These are phyloP conservation scores for Thrips palmi DNA, from an alignment of 1,140 invertebrate species.

Conservation along the genomic window DNA sequence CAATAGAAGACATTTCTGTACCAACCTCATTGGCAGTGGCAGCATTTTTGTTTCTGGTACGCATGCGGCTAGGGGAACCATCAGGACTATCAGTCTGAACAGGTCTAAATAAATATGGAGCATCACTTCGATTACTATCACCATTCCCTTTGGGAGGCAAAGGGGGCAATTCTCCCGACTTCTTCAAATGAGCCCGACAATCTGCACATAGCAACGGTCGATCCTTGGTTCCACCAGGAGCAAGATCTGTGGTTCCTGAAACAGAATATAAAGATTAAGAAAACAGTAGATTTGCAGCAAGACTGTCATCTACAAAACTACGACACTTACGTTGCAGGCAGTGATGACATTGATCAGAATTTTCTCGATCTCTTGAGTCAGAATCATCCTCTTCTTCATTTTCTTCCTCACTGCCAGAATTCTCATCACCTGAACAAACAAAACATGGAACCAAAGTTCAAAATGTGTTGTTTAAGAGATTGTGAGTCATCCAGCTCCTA, in stretches of 20 bases:
- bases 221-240: slow-evolving; percentile 43
- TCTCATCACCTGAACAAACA: slow-evolving; percentile 30
- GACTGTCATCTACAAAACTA: slow-evolving; percentile 7
- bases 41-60: slow-evolving; percentile 74
- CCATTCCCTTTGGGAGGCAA: slow-evolving; percentile 19
- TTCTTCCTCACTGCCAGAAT: slow-evolving; percentile 87
- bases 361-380: slow-evolving; percentile 55
- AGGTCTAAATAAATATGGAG: slow-evolving; percentile 50
- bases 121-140: slow-evolving; percentile 20
- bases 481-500: too few species aligned
- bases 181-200: slow-evolving; percentile 64
- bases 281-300: slow-evolving; percentile 15
- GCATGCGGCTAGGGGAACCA: slow-evolving; percentile 66
- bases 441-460: slow-evolving; percentile 7
- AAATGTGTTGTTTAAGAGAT: background rate
- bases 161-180: slow-evolving; percentile 59
- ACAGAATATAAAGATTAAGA: slow-evolving; percentile 34
- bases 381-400: slow-evolving; percentile 86
- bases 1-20: too few species aligned
- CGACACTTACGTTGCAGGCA: slow-evolving; percentile 18
- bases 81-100: slow-evolving; percentile 55
- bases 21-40: slow-evolving; percentile 39
- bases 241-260: slow-evolving; percentile 55
- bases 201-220: slow-evolving; percentile 58
- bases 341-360: slow-evolving; percentile 22